Evolutionary conservation across 2,113 vertebrate genomes (phyloP).

Genomic region (Strix aluco): DNA sequence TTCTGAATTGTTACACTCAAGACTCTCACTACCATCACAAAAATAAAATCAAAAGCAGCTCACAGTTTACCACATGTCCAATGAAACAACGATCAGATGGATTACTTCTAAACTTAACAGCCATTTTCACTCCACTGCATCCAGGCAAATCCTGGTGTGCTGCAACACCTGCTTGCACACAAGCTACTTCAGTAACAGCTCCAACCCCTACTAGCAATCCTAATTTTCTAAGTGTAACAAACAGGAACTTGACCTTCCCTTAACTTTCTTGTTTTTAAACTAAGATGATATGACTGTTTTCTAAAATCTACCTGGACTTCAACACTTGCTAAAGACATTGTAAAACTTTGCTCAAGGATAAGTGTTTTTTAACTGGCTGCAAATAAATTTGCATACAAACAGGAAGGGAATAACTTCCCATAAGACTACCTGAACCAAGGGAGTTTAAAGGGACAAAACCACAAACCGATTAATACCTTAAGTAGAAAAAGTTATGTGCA

Average conservation of each 20-base stretch:
- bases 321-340: neutral
- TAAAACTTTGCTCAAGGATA: neutral
- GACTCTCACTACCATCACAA: neutral
- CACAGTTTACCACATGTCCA: neutral
- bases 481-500: neutral
- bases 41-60: neutral
- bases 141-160: fast-evolving
- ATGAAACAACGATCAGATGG: neutral
- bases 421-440: neutral
- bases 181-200: neutral
- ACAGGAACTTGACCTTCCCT: neutral
- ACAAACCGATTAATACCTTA: neutral
- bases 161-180: neutral
- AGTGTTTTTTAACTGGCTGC: neutral
- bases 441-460: neutral
- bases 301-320: neutral
- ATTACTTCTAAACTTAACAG: neutral
- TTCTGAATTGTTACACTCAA: neutral
- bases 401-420: neutral
- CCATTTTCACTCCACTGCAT: neutral
- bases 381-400: neutral
- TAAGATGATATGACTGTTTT: neutral
- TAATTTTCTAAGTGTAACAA: neutral
- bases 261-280: neutral
- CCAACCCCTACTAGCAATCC: neutral